A percentile compares a stretch with the other conserved stretches of the same genome.
Evolutionary conservation across 2,113 vertebrate genomes (phyloP).

Genomic region (Antigone vipio): DNA sequence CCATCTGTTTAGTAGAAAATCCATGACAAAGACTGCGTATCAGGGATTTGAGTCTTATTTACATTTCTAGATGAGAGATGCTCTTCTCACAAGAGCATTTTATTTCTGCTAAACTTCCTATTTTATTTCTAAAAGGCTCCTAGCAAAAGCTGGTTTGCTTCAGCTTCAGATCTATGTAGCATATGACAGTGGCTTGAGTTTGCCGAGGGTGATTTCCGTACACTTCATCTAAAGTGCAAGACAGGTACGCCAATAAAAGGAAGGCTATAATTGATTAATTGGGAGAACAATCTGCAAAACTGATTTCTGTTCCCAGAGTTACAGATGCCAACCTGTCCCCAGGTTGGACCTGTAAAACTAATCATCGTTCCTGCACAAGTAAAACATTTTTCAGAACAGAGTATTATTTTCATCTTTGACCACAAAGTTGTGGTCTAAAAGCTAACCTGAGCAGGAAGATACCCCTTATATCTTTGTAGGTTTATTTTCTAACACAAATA

Average conservation of each 20-base stretch:
- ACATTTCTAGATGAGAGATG: not conserved
- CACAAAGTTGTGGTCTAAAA: not conserved
- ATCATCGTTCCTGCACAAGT: not conserved
- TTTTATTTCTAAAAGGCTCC: not conserved
- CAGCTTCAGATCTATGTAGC: not conserved
- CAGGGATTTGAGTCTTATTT: not conserved
- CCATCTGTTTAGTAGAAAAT: not conserved
- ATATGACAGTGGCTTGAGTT: not conserved
- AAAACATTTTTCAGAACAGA: not conserved
- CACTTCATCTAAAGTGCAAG: not conserved
- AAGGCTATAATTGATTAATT: not conserved
- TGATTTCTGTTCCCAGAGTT: not conserved
- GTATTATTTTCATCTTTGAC: not conserved
- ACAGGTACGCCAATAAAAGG: not conserved
- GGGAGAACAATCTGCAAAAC: not conserved
- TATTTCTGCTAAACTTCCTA: not conserved
- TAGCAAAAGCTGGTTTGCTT: not conserved
- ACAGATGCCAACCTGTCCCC: not conserved
- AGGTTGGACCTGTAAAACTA: not conserved
- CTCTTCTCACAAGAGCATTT: not conserved
- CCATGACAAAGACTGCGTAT: not conserved
- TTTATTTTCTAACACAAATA: not conserved
- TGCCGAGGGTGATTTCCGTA: not conserved
- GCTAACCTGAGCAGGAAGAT: not conserved
- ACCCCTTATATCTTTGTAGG: not conserved